A percentile compares a stretch with the other conserved stretches of the same genome.
These are phyloP conservation scores for Penaeus indicus DNA, from an alignment of 1,140 invertebrate species.

Conservation along the genomic window DNA sequence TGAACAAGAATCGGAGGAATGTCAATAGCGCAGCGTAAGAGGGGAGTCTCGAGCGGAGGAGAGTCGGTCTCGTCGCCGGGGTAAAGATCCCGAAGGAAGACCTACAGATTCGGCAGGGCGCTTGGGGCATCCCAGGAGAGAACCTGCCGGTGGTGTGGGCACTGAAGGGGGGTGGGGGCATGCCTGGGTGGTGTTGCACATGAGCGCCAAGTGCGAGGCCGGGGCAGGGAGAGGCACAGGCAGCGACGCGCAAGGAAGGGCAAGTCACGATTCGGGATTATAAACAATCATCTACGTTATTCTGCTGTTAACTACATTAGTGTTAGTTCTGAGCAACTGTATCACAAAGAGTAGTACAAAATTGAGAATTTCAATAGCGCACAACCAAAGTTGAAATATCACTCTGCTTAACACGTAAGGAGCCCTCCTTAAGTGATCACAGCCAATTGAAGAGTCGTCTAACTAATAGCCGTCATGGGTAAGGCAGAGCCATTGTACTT, in stretches of 20 bases:
- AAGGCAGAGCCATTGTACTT: constrained; percentile 64
- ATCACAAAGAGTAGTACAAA: constrained; percentile 56
- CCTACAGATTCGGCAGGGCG: neutral
- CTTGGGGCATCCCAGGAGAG: neutral
- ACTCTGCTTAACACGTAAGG: constrained; percentile 45
- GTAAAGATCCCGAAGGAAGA: no score
- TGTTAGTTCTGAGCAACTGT: constrained; percentile 53
- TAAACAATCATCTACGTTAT: constrained; percentile 51
- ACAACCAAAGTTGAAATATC: constrained; percentile 51
- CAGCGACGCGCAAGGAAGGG: neutral
- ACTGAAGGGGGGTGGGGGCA: neutral
- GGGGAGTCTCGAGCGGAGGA: no score
- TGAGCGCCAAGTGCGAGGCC: neutral
- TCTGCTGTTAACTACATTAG: constrained; percentile 52
- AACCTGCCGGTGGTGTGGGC: neutral
- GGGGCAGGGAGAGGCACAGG: neutral
- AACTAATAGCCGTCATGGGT: constrained; percentile 58
- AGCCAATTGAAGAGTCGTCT: constrained; percentile 58
- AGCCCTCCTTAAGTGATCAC: constrained; percentile 55
- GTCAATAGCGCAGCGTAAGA: no score
- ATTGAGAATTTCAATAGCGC: constrained; percentile 61
- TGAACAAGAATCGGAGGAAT: no score
- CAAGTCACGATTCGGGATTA: constrained; percentile 4
- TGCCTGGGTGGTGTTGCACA: neutral
- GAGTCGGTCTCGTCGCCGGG: no score